A percentile compares a stretch with the other conserved stretches of the same genome.
phyloP scores from a whole-genome alignment of 92 coral and sea anemone genomes.

The Meandrina meandrites region DNA sequence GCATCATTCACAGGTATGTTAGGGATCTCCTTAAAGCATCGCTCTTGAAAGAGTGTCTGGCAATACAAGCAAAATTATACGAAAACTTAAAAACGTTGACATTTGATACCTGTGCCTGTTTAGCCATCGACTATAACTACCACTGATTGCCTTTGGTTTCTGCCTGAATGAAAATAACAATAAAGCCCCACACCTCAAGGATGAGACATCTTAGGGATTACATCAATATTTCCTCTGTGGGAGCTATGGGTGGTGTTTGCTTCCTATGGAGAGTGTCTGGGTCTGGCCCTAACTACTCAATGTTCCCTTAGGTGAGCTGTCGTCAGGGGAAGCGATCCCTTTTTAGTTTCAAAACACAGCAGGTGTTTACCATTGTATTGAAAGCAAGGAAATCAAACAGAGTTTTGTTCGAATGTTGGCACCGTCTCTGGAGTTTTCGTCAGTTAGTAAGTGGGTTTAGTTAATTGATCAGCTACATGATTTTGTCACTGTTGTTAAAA shows the following conservation, averaged over 20 bases:
- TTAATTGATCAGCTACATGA: background rate
- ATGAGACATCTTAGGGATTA: background rate
- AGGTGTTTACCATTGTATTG: background rate
- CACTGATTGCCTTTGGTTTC: background rate
- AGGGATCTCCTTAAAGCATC: conserved; percentile 84
- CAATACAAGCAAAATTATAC: background rate
- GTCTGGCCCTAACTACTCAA: no score
- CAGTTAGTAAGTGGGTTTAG: background rate
- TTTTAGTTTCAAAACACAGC: no score
- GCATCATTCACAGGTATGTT: conserved; percentile 77
- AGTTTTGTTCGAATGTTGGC: background rate
- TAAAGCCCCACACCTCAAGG: no score
- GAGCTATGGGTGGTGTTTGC: background rate
- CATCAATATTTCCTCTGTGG: background rate
- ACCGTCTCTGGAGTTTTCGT: background rate
- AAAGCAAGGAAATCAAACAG: background rate
- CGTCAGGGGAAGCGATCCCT: no score
- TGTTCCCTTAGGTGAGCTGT: no score
- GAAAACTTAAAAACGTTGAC: background rate
- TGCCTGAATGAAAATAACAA: background rate
- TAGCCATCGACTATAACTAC: background rate
- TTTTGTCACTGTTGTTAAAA: background rate
- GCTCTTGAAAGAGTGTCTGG: conserved; percentile 72
- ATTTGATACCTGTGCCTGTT: no score
- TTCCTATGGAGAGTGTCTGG: no score